Evolutionary conservation across 2,113 vertebrate genomes (phyloP).

Genomic region (Dromas ardeola): DNA sequence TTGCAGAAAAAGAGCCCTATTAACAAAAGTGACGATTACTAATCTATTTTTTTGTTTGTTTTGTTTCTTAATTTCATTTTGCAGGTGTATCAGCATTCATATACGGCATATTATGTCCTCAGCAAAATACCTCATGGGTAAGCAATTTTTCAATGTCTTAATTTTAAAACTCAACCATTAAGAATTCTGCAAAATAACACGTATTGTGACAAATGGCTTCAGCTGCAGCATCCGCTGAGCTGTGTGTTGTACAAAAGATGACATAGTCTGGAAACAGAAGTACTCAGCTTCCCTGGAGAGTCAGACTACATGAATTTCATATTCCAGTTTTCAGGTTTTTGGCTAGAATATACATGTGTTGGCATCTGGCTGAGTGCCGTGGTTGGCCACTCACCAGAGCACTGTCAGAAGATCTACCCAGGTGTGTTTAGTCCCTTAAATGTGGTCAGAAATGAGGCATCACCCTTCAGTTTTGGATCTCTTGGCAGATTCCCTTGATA

Average conservation of each 20-base stretch:
- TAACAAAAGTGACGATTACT: neutral
- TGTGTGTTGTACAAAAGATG: neutral
- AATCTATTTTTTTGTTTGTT: conserved; percentile 19
- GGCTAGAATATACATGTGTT: neutral
- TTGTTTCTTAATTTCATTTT: conserved; percentile 56
- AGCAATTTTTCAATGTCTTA: conserved; percentile 54
- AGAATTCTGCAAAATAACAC: neutral
- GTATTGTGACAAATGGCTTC: neutral
- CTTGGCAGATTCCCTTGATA: neutral
- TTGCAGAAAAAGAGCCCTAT: neutral
- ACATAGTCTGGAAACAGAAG: conserved; percentile 6
- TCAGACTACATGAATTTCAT: neutral
- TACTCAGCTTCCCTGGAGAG: neutral
- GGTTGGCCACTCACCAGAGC: neutral
- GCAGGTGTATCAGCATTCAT: conserved; percentile 93
- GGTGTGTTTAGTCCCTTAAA: neutral
- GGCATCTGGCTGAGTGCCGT: neutral
- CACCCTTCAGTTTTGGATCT: neutral
- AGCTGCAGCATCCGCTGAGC: neutral
- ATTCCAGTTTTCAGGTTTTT: neutral
- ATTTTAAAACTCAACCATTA: conserved; percentile 22
- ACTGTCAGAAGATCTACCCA: neutral
- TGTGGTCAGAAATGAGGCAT: neutral
- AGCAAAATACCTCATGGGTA: conserved; percentile 86
- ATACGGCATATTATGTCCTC: conserved; percentile 93